phyloP scores from a whole-genome alignment of 2,113 vertebrate genomes.

The Mungos mungo region DNA sequence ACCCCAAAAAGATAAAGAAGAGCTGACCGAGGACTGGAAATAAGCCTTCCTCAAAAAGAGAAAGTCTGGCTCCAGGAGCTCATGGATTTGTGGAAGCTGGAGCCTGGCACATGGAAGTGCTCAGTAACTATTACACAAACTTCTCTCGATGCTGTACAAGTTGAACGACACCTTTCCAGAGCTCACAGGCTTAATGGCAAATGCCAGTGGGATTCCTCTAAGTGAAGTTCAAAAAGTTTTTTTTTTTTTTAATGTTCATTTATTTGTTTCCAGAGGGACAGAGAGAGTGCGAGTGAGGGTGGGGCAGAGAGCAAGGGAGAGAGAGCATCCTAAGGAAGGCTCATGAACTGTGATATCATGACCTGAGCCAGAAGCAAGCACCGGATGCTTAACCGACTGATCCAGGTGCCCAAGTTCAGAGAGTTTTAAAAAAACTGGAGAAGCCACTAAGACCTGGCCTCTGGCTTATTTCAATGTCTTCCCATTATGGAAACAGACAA shows the following conservation, averaged over 20 bases:
- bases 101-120: neutral
- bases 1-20: neutral
- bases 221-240: neutral
- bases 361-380: neutral
- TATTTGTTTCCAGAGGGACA: neutral
- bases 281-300: neutral
- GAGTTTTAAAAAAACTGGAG: slow-evolving; percentile 29
- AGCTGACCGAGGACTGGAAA: neutral
- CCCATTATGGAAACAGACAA: neutral
- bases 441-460: neutral
- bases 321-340: too few species aligned
- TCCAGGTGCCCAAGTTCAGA: neutral
- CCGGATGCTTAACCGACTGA: neutral
- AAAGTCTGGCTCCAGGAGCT: neutral
- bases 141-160: neutral
- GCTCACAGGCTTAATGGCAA: neutral
- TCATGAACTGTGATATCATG: neutral
- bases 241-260: neutral
- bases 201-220: neutral
- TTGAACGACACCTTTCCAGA: neutral
- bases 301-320: neutral
- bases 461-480: neutral
- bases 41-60: neutral
- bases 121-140: neutral
- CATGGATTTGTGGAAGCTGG: neutral